A percentile compares a stretch with the other conserved stretches of the same genome.
Conservation (phyloP, 2,888 invertebrate genomes). For the Ctena decussata region DNA sequence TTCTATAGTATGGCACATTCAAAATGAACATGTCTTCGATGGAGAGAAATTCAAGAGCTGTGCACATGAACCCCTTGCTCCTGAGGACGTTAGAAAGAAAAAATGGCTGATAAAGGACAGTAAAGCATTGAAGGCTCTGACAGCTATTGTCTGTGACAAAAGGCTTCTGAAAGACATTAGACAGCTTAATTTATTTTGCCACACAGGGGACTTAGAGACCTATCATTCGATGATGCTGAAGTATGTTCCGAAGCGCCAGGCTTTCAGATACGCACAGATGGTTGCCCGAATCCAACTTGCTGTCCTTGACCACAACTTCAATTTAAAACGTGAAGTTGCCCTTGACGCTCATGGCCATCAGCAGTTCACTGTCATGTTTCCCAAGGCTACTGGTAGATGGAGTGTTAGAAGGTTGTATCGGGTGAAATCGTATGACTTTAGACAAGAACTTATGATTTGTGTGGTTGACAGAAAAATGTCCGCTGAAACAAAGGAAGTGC, state of each 20-base stretch:
- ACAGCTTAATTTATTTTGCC: slow-evolving; percentile 33
- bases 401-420: background rate
- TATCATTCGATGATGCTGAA: slow-evolving; percentile 31
- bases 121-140: slow-evolving; percentile 12
- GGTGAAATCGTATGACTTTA: background rate
- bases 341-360: background rate
- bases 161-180: background rate
- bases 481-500: background rate
- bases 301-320: slow-evolving; percentile 25
- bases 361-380: too few species aligned
- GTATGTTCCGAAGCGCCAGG: slow-evolving; percentile 24
- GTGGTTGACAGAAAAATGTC: background rate
- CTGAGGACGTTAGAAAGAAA: background rate
- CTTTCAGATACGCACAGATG: slow-evolving; percentile 16
- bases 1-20: background rate
- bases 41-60: background rate
- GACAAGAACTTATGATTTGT: background rate
- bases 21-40: slow-evolving; percentile 12
- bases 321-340: background rate
- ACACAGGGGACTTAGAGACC: slow-evolving; percentile 29
- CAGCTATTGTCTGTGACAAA: slow-evolving; percentile 9
- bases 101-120: slow-evolving; percentile 23
- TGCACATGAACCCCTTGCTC: background rate
- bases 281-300: slow-evolving; percentile 14
- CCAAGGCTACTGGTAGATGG: too few species aligned